These are phyloP conservation scores for Esox masquinongy DNA, from an alignment of 2,797 vertebrate species.

Conservation along the genomic window DNA sequence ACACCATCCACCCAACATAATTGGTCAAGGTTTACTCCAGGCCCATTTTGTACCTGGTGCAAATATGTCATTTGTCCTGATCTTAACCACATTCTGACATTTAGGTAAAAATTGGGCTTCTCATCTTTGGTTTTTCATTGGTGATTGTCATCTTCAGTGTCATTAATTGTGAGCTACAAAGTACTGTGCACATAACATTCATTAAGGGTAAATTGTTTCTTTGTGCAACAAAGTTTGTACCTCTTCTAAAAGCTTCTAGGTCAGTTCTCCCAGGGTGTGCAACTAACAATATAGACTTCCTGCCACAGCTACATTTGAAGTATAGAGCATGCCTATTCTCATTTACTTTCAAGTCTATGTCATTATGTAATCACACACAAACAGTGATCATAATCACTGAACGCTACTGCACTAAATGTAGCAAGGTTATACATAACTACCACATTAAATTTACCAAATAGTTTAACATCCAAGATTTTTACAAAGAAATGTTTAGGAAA, in stretches of 20 bases:
- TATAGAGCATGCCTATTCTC: background rate
- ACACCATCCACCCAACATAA: background rate
- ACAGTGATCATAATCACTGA: background rate
- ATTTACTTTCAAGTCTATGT: slow-evolving; percentile 15
- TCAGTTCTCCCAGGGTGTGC: background rate
- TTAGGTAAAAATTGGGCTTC: too few species aligned
- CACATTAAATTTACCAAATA: background rate
- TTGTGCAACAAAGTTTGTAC: background rate
- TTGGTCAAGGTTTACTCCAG: background rate
- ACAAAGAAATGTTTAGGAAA: background rate
- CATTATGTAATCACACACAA: background rate
- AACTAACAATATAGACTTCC: slow-evolving; percentile 9
- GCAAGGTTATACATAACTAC: background rate
- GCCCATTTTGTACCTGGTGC: too few species aligned
- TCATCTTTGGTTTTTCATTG: slow-evolving; percentile 1
- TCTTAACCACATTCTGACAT: too few species aligned
- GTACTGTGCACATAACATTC: background rate
- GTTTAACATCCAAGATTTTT: background rate
- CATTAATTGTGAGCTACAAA: background rate
- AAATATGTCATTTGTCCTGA: too few species aligned
- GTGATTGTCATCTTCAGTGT: slow-evolving; percentile 23
- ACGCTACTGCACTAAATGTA: background rate
- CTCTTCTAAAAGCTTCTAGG: background rate
- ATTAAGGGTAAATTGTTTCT: slow-evolving; percentile 11
- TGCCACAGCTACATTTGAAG: slow-evolving; percentile 21